Evolutionary conservation across 2,888 invertebrate species (phyloP).

Genomic region (Hetaerina titia): DNA sequence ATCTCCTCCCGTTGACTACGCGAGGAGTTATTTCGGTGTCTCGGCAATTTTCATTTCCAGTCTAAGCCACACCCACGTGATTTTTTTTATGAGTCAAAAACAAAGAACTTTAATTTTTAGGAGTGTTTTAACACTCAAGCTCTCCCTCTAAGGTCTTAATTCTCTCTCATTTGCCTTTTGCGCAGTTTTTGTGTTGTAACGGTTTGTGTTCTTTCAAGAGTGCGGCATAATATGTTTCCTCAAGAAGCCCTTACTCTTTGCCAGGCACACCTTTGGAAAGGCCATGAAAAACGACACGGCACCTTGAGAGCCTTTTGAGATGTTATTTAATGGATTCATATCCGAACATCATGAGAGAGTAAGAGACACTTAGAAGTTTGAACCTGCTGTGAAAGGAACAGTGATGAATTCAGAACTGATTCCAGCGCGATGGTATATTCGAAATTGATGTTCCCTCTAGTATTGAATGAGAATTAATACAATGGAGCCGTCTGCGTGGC

Average conservation of each 20-base stretch:
- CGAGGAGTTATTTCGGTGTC: too few relatives aligned
- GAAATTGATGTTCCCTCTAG: too few relatives aligned
- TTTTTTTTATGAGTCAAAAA: not conserved
- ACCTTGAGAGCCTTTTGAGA: not conserved
- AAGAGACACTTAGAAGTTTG: not conserved
- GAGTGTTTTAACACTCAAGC: slow-evolving; percentile 1
- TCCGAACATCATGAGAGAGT: not conserved
- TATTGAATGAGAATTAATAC: too few relatives aligned
- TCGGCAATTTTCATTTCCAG: not conserved
- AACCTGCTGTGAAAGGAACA: too few relatives aligned
- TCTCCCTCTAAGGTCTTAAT: not conserved
- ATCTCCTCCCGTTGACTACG: not conserved
- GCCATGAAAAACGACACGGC: not conserved
- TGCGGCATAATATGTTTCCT: not conserved
- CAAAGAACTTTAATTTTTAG: not conserved
- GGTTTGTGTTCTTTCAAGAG: not conserved
- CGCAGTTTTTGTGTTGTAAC: not conserved
- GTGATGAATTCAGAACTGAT: too few relatives aligned
- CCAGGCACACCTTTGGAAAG: not conserved
- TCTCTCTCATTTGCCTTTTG: not conserved
- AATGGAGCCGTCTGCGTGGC: too few relatives aligned
- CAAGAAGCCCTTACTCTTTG: not conserved
- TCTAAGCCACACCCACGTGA: not conserved
- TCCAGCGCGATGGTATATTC: too few relatives aligned
- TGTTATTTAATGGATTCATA: not conserved